Conservation (phyloP, 2,797 vertebrate genomes). For the Hydrolagus colliei region DNA sequence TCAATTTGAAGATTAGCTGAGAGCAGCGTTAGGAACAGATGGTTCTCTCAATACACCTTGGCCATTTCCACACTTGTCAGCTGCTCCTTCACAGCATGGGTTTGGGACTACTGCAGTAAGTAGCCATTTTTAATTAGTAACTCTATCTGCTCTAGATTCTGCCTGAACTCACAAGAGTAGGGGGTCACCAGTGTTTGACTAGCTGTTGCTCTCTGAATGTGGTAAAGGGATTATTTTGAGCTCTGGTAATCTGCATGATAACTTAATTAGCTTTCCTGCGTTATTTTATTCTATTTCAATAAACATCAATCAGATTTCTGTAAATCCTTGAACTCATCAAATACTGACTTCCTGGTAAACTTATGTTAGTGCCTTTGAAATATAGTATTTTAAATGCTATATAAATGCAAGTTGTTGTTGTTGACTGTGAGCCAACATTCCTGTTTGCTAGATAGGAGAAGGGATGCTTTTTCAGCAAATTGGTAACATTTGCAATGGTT, state of each 20-base stretch:
- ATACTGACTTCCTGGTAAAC: neutral
- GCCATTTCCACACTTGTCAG: neutral
- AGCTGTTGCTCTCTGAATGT: neutral
- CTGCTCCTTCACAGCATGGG: neutral
- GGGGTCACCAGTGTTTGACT: neutral
- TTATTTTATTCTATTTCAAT: neutral
- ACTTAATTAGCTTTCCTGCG: neutral
- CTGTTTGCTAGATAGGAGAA: too few relatives aligned
- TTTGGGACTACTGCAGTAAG: neutral
- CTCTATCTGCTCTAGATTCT: neutral
- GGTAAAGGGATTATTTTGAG: neutral
- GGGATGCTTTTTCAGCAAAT: too few relatives aligned
- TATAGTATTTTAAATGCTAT: too few relatives aligned
- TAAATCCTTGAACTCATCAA: neutral
- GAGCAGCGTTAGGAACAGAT: neutral
- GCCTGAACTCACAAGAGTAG: neutral
- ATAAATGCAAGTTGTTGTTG: too few relatives aligned
- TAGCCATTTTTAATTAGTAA: neutral
- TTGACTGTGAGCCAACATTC: too few relatives aligned
- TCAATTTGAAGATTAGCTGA: neutral
- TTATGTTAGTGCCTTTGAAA: too few relatives aligned
- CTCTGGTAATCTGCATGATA: neutral
- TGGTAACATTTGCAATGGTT: too few relatives aligned
- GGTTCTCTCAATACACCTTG: neutral
- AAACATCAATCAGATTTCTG: neutral